Percentiles rank a stretch among this genome's conserved stretches.
Conservation (phyloP, 2,888 invertebrate genomes). For the Xestoiulus laeticollis region DNA sequence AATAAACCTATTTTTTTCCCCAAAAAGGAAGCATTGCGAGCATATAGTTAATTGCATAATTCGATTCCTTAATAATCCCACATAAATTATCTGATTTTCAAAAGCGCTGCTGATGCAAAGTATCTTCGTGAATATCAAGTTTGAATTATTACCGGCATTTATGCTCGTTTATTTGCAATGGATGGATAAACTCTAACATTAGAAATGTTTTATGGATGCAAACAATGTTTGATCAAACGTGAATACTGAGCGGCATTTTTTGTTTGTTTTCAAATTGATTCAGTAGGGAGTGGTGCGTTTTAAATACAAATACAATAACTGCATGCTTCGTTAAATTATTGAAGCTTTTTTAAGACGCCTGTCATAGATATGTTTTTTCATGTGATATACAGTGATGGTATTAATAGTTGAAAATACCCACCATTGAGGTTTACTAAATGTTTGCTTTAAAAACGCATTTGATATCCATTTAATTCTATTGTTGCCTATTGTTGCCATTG, state of each 20-base stretch:
- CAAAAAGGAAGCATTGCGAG: neutral
- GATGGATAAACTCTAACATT: slow-evolving; percentile 15
- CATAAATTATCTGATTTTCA: neutral
- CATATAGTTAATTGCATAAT: slow-evolving; percentile 39
- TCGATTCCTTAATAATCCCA: slow-evolving; percentile 25
- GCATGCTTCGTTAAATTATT: neutral
- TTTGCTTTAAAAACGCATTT: neutral
- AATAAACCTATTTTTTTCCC: neutral
- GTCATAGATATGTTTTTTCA: neutral
- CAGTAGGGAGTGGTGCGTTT: neutral
- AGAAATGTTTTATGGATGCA: neutral
- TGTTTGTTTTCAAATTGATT: neutral
- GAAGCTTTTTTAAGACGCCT: neutral
- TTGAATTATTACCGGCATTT: slow-evolving; percentile 14
- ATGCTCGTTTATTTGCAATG: neutral
- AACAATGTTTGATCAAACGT: neutral
- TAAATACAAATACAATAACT: neutral
- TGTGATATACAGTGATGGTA: neutral
- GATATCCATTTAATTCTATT: no score
- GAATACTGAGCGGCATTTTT: neutral
- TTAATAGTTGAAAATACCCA: neutral
- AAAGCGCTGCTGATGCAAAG: neutral
- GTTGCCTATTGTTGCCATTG: no score
- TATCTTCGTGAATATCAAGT: neutral
- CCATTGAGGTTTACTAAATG: neutral